Evolutionary conservation across 2,797 vertebrate genomes (phyloP).

Genomic region (Leuciscus waleckii): DNA sequence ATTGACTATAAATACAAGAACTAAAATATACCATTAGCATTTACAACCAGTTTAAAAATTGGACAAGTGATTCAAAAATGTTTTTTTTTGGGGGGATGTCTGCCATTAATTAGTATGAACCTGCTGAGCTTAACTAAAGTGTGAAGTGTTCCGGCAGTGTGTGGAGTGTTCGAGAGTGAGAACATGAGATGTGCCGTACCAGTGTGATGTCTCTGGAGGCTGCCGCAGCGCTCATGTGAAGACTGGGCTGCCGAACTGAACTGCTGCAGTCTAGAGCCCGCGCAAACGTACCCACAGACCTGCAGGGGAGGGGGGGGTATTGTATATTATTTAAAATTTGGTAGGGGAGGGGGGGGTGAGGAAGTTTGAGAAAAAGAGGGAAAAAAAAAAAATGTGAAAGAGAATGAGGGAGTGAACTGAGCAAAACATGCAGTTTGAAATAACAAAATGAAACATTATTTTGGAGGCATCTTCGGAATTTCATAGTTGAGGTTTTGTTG

Average conservation of each 20-base stretch:
- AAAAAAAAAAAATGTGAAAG: background rate
- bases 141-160: conserved; percentile 52
- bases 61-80: background rate
- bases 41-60: conserved; percentile 13
- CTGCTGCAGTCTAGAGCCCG: conserved; percentile 97
- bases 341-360: conserved; percentile 1
- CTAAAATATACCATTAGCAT: background rate
- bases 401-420: conserved; percentile 1
- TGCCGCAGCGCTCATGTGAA: conserved; percentile 97
- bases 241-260: conserved; percentile 96
- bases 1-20: background rate
- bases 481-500: conserved; percentile 12
- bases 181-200: conserved; percentile 78
- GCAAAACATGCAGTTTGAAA: background rate
- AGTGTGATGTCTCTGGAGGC: conserved; percentile 94
- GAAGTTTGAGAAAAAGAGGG: background rate
- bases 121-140: conserved; percentile 46
- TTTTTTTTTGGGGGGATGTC: background rate
- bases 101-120: conserved; percentile 31
- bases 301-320: conserved; percentile 65
- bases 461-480: background rate
- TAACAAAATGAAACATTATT: background rate
- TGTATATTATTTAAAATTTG: too few species aligned
- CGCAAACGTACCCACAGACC: conserved; percentile 95
- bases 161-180: conserved; percentile 26